phyloP scores from a whole-genome alignment of 2,113 vertebrate species.

The Nothoprocta pentlandii region DNA sequence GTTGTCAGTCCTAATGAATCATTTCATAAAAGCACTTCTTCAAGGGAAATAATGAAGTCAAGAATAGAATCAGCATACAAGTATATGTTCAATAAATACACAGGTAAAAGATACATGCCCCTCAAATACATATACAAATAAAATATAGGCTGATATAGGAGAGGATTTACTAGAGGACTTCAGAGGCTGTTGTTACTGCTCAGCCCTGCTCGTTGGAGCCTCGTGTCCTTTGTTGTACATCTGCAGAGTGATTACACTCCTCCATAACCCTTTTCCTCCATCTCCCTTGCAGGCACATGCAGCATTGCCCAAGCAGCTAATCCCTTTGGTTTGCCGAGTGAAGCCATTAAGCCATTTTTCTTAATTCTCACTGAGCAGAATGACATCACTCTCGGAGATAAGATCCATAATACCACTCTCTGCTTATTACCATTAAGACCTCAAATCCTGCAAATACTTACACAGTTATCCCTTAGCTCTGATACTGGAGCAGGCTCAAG shows the following conservation, averaged over 20 bases:
- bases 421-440: neutral
- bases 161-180: neutral
- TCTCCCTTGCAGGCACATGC: neutral
- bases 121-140: neutral
- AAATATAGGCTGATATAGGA: neutral
- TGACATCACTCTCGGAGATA: neutral
- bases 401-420: neutral
- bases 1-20: neutral
- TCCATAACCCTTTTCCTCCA: neutral
- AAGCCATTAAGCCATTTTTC: neutral
- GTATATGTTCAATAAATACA: neutral
- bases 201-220: neutral
- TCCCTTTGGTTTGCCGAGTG: neutral
- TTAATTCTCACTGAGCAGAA: neutral
- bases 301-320: neutral
- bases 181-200: neutral
- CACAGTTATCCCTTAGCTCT: neutral
- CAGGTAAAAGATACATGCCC: neutral
- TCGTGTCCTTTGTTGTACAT: neutral
- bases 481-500: neutral
- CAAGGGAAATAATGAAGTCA: neutral
- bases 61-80: neutral
- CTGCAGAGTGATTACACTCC: neutral
- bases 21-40: neutral
- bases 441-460: neutral